Evolutionary conservation across 2,888 invertebrate genomes (phyloP).

Genomic region (Drosophila villosipedis): DNA sequence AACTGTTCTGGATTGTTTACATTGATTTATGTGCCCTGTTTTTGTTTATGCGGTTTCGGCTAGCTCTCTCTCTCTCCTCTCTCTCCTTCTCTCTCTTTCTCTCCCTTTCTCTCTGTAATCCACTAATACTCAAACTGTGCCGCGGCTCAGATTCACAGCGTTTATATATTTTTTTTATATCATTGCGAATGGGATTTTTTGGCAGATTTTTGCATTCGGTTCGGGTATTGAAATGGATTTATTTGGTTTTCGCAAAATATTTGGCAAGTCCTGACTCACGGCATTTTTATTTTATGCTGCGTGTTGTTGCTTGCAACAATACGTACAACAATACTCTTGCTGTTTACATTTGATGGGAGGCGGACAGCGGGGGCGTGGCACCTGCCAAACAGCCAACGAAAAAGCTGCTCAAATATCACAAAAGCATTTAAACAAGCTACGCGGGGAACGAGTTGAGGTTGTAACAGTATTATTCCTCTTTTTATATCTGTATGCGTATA

Average conservation of each 20-base stretch:
- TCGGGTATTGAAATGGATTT: constrained; percentile 71
- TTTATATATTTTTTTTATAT: constrained; percentile 38
- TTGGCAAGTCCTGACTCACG: constrained; percentile 75
- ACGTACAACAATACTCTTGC: constrained; percentile 54
- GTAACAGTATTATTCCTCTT: constrained; percentile 13
- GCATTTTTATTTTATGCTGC: constrained; percentile 37
- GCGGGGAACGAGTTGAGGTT: constrained; percentile 2
- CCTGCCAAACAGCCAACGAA: constrained; percentile 31
- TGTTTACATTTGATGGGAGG: constrained; percentile 58
- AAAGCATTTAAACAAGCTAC: constrained; percentile 49
- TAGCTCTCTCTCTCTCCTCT: constrained; percentile 34
- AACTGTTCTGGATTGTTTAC: constrained; percentile 81
- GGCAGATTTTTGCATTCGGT: constrained; percentile 14
- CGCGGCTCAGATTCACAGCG: constrained; percentile 56
- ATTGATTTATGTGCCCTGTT: constrained; percentile 79
- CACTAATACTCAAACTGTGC: constrained; percentile 69
- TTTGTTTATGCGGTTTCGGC: constrained; percentile 75
- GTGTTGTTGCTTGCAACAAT: constrained; percentile 56
- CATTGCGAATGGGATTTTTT: constrained; percentile 24
- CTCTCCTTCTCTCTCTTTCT: background rate
- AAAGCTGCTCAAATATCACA: constrained; percentile 53
- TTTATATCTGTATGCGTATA: constrained; percentile 5
- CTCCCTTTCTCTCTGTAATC: constrained; percentile 49
- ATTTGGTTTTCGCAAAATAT: constrained; percentile 76
- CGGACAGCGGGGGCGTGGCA: constrained; percentile 44